Base-by-base conservation (phyloP, 2,888 invertebrate species). In the Oscheius onirici region DNA sequence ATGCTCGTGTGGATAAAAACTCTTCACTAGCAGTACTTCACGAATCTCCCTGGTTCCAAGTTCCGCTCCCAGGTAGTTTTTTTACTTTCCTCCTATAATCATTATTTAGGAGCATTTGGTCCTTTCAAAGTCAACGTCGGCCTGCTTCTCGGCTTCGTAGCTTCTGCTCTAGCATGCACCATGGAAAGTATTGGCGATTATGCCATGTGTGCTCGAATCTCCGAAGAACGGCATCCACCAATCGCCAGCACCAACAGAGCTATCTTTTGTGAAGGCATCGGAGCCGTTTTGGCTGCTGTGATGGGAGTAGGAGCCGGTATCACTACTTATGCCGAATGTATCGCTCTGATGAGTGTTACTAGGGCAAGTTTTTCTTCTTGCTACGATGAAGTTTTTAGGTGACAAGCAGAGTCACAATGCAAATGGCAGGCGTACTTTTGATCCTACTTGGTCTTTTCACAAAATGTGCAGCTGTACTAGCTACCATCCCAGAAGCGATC, bases 341-440 rank as follows among this genome's bases (percentile, higher is more conserved):
- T 83, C n/a, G 83, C 83, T 2, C 74, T 82, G 13, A 83, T 83
- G 73, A 76, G 76, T 22, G 73, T 84, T n/a, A 83, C 83, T 1
- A 70, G 77, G 43, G 76, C 70, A 17, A 40, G 26, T 1, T 11
- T 17, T 51, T 34, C n/a, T 10, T 11, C 3, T 34, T 15, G 26
- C 8, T 28, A 11, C 17, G 1, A 22, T 26, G 13, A 55, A 13
- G 1, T 40, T 41, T 72, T 40, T 26, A 79, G 79, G 82, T 85
- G 2, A 80, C 84, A 0, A 77, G 78, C 68, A 72, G 84, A 6
- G 71, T 76, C 17, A 85, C 84, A 13, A 84, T 84, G 81, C 83
- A 83, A 54, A 66, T 82, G 11, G 83, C 84, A 1, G 84, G 84
- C 8, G 26, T 76, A 3, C 54, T 84, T 20, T 73, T 84, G 0